Base-by-base conservation (phyloP, 2,113 vertebrate genomes). In the Burhinus bistriatus region DNA sequence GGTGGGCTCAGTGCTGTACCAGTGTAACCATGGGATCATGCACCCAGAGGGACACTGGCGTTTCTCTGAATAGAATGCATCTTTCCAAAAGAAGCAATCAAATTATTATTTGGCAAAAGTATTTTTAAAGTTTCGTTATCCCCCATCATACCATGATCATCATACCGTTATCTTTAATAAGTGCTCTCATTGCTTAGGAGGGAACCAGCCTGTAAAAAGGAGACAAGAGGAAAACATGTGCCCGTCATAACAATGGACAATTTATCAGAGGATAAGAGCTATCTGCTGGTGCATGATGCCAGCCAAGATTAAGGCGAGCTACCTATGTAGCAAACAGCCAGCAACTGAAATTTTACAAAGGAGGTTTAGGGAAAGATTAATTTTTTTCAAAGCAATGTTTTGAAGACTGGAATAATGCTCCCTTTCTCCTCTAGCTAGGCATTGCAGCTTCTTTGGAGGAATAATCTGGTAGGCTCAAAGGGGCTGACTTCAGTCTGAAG, bases 81-180 rank as follows among this genome's bases (percentile, higher is more conserved):
- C 73, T 91, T 97, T 29, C 59, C 42, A 45, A 84, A 81, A 82
- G 27, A 49, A 93, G 32, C 27, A 73, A 58, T 38, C 47, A 81
- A 83, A 76, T 40, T 1, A 83, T 45, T 44, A 42, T 78, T 95
- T 82, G 15, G 34, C 23, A 78, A 62, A 78, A 70, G 12, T 45
- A 30, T 75, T 82, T 66, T 62, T 6, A n/a, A 93, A 73, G 26
- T 3, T 36, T 64, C 12, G 4, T 73, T 83, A 51, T 57, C 64
- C 22, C 20, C 11, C n/a, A 22, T 77, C 49, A 6, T 58, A 30
- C 6, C 11, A 11, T 30, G 65, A 47, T n/a, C 26, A 49, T 65
- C 87, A 47, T 49, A 49, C 47, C 47, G 9, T 25, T 51, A 51
- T 51, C 49, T 51, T 51, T 51, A 51, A 25, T 76, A 94, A 62